Conservation (phyloP, 1,140 invertebrate species). For the Archivesica marissinica region DNA sequence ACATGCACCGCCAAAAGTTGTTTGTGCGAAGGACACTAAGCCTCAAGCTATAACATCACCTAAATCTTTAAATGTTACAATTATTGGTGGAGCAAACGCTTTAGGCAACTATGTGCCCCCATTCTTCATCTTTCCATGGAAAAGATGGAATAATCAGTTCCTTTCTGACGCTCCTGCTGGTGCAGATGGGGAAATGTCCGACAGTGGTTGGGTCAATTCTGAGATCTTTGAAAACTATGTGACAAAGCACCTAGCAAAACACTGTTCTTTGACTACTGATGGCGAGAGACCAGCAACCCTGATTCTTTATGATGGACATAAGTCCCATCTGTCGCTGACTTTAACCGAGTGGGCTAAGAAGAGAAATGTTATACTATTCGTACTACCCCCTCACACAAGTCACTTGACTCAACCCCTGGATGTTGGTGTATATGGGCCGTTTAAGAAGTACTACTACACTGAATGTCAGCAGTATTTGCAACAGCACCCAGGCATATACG, state of each 20-base stretch:
- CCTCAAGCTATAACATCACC: constrained; percentile 36
- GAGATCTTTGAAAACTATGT: constrained; percentile 44
- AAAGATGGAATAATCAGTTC: constrained; percentile 74
- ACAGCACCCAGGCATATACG: constrained; percentile 10
- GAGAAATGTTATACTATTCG: constrained; percentile 68
- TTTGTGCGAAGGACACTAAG: too few species aligned
- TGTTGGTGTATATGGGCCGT: background rate
- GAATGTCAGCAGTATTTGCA: constrained; percentile 1
- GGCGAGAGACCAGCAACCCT: constrained; percentile 74
- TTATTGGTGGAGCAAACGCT: constrained; percentile 68
- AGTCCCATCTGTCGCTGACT: constrained; percentile 62
- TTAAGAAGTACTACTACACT: constrained; percentile 26
- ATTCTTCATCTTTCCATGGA: constrained; percentile 73
- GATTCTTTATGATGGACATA: constrained; percentile 84
- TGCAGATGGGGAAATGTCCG: constrained; percentile 31
- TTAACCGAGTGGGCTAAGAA: constrained; percentile 58
- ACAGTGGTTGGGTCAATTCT: constrained; percentile 47
- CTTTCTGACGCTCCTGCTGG: constrained; percentile 79
- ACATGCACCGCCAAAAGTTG: constrained; percentile 9
- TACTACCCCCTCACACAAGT: constrained; percentile 68
- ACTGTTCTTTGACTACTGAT: constrained; percentile 8
- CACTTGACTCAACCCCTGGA: constrained; percentile 15
- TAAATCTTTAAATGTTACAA: constrained; percentile 55
- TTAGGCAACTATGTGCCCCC: constrained; percentile 73
- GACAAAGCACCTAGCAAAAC: constrained; percentile 37